Conservation (phyloP, 2,113 vertebrate species). For the Neolamprologus kungweensis region DNA sequence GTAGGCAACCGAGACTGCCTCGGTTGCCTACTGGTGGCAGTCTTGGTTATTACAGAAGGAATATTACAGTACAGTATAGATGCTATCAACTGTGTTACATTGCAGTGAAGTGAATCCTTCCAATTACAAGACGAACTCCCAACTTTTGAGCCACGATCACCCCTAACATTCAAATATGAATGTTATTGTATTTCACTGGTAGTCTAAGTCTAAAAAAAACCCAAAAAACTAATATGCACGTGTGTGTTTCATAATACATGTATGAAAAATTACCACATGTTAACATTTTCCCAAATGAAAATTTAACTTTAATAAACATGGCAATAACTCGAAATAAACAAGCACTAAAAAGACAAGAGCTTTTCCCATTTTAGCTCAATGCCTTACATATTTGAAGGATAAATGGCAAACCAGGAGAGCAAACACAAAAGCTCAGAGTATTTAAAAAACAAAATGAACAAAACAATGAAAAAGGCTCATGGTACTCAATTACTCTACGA, state of each 20-base stretch:
- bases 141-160: accelerated
- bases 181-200: not conserved
- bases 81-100: too few relatives aligned
- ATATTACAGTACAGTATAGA: too few relatives aligned
- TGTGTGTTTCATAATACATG: not conserved
- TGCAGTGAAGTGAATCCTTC: not conserved
- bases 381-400: accelerated
- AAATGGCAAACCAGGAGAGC: not conserved
- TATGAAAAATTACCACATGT: not conserved
- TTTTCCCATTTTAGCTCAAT: accelerated
- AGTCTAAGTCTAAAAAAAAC: accelerated
- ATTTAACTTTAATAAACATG: accelerated
- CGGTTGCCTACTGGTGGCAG: too few relatives aligned
- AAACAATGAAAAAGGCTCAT: not conserved
- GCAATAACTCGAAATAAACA: not conserved
- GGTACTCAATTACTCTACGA: not conserved
- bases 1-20: not conserved
- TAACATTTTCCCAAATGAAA: not conserved
- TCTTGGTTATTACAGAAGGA: too few relatives aligned
- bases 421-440: not conserved
- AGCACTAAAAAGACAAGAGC: not conserved
- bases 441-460: not conserved
- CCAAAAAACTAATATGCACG: not conserved
- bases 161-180: not conserved
- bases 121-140: accelerated